Evolutionary conservation across 2,113 vertebrate species (phyloP).

Genomic region (Rhineura floridana): DNA sequence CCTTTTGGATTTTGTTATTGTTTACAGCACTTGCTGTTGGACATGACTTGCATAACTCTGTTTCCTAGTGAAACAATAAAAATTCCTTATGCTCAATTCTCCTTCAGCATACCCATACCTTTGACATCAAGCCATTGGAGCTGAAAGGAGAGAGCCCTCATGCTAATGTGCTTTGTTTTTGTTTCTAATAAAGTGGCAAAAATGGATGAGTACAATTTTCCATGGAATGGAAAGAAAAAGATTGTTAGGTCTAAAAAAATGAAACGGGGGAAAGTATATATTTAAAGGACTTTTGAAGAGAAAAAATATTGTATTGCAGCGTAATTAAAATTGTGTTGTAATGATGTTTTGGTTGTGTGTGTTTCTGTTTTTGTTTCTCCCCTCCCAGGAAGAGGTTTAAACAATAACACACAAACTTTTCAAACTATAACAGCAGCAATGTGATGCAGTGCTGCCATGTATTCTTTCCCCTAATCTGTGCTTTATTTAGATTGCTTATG

Average conservation of each 20-base stretch:
- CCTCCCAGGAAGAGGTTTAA: conserved; percentile 83
- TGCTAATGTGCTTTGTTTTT: background rate
- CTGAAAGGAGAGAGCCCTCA: background rate
- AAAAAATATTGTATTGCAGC: conserved; percentile 51
- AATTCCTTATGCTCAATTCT: background rate
- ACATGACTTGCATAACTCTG: background rate
- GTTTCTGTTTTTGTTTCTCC: conserved; percentile 71
- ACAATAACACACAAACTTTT: conserved; percentile 79
- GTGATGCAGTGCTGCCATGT: conserved; percentile 67
- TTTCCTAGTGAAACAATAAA: background rate
- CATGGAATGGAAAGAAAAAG: conserved; percentile 39
- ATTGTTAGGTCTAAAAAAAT: conserved; percentile 62
- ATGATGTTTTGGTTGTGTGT: conserved; percentile 64
- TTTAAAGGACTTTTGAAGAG: conserved; percentile 40
- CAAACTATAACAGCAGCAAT: conserved; percentile 75
- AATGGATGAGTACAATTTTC: conserved; percentile 4
- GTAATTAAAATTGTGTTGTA: conserved; percentile 57
- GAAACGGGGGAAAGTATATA: conserved; percentile 19
- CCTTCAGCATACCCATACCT: background rate
- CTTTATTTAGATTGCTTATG: conserved; percentile 76
- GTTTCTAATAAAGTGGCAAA: background rate
- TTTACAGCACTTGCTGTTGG: background rate
- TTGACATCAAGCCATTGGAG: conserved; percentile 19
- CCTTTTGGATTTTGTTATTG: background rate
- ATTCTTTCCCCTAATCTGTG: conserved; percentile 65